Base-by-base conservation (phyloP, 1,140 invertebrate species). In the Diuraphis noxia region DNA sequence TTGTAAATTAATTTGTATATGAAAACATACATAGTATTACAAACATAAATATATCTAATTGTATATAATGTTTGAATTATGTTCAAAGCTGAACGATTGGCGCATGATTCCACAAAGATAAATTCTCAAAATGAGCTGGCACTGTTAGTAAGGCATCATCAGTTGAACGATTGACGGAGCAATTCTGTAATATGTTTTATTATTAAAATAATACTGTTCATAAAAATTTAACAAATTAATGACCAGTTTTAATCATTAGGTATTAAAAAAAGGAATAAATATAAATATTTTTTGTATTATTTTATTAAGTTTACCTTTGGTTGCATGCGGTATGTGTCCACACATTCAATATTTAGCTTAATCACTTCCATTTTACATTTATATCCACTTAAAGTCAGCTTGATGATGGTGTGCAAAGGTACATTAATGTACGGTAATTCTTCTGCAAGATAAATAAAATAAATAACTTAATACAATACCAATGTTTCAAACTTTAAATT, bases 361-460 rank as follows among this genome's bases (percentile, higher is more conserved):
- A 97, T 96, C 92, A 96, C 96, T 93, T 98, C 97, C 92, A 97
- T 95, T 92, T 96, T 96, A 94, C 97, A 98, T 92, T 96, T 96
- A 94, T 97, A 97, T 1, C 97, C 97, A 92, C 96, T 95, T 38
- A 97, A 96, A 8, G 96, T 97, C 49, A 98, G 94, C 93, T 97
- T 97, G 89, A 99, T 97, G 46, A 99, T 96, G 2, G 98, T 98
- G 93, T 99, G 98, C 7, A 99, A 94, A 6, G 98, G 98, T 1
- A 98, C 97, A 93, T 97, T 97, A 94, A 98, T 95, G 94, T 98
- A 98, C 0, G 98, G 97, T 36, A 99, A 94, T 93, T 98, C 97
- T 91, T 97, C 96, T 95, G 93, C n/a, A 94, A 93, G 93, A 63
- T 41, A 85, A 13, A n/a, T n/a, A 17, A n/a, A 4, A 63, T 63